Evolutionary conservation across 2,797 vertebrate species (phyloP).

Genomic region (Cossypha polioptera): DNA sequence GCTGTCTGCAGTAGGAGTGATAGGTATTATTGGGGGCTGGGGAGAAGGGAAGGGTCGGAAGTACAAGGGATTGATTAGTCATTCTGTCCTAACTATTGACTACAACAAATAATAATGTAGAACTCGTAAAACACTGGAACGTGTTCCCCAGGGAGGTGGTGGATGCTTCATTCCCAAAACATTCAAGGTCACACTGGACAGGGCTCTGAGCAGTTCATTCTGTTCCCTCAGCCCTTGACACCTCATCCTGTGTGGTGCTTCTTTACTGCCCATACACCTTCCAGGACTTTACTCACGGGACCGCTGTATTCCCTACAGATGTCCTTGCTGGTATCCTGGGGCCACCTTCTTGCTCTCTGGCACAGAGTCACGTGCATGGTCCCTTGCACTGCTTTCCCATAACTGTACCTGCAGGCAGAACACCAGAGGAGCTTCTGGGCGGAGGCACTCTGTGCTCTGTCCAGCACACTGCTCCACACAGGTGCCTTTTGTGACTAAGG

Average conservation of each 20-base stretch:
- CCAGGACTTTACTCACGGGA: constrained; percentile 37
- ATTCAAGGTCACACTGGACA: not conserved
- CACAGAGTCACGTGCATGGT: not conserved
- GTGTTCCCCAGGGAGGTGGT: not conserved
- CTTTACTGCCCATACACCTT: not conserved
- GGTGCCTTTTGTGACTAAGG: not conserved
- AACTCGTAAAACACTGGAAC: not conserved
- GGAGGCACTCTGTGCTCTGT: not conserved
- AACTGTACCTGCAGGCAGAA: constrained; percentile 52
- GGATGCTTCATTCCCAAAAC: not conserved
- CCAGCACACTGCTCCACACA: not conserved
- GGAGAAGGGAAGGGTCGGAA: not conserved
- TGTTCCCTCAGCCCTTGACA: not conserved
- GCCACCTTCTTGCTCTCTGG: constrained; percentile 8
- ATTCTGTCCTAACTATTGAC: not conserved
- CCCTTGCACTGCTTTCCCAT: constrained; percentile 51
- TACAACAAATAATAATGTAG: not conserved
- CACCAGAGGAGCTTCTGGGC: not conserved
- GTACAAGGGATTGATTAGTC: not conserved
- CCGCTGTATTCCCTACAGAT: constrained; percentile 44
- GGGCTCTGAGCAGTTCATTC: not conserved
- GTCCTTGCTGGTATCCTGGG: not conserved
- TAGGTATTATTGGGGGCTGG: not conserved
- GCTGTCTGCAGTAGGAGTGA: not conserved
- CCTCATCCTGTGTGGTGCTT: not conserved